Evolutionary conservation across 1,140 invertebrate species (phyloP).

Genomic region (Penaeus vannamei): DNA sequence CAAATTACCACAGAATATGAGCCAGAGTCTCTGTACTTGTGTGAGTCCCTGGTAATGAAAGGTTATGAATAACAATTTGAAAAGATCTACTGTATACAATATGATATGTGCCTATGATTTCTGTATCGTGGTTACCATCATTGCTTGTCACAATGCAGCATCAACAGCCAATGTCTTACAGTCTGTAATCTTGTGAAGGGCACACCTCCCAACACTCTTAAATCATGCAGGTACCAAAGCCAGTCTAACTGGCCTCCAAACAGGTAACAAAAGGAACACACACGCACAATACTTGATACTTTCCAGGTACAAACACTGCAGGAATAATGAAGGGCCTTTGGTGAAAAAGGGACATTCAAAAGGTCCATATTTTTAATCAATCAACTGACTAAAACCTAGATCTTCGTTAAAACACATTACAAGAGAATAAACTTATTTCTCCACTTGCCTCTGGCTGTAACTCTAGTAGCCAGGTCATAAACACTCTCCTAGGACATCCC

Average conservation of each 20-base stretch:
- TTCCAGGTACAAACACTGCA: constrained; percentile 66
- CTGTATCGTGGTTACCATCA: constrained; percentile 60
- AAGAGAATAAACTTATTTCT: constrained; percentile 64
- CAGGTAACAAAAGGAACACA: constrained; percentile 66
- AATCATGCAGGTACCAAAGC: constrained; percentile 65
- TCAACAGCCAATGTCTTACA: constrained; percentile 56
- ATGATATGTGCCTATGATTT: constrained; percentile 65
- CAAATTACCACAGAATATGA: constrained; percentile 58
- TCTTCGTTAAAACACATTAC: constrained; percentile 64
- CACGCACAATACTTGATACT: constrained; percentile 65
- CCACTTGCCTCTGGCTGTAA: constrained; percentile 62
- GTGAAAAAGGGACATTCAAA: constrained; percentile 64
- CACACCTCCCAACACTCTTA: constrained; percentile 54
- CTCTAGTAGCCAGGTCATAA: constrained; percentile 55
- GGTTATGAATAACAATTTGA: constrained; percentile 62
- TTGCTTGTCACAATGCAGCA: constrained; percentile 62
- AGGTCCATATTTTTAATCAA: constrained; percentile 63
- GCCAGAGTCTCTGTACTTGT: constrained; percentile 54
- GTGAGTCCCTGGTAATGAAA: constrained; percentile 54
- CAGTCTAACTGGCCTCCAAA: constrained; percentile 64
- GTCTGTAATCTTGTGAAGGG: constrained; percentile 54
- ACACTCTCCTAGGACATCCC: constrained; percentile 60
- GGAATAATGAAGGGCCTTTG: constrained; percentile 65
- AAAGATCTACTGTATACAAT: constrained; percentile 62
- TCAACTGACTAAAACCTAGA: constrained; percentile 65